Conservation (phyloP, 2,797 vertebrate species). For the Aphelocoma californica region DNA sequence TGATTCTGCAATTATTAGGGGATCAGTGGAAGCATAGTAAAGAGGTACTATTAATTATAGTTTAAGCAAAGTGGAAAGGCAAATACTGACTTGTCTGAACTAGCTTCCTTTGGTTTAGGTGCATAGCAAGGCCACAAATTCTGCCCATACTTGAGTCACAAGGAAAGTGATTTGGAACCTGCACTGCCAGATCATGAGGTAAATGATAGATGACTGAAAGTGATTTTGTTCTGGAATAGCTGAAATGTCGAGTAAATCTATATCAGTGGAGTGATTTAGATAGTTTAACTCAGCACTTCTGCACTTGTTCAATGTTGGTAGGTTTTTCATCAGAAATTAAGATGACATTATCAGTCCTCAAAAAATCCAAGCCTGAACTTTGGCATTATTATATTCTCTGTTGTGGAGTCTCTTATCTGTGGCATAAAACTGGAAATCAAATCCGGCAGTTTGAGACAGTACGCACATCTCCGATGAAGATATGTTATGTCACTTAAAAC, state of each 20-base stretch:
- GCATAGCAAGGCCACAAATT: background rate
- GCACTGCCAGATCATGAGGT: background rate
- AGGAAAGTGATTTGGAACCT: background rate
- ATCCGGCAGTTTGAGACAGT: background rate
- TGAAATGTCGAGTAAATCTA: background rate
- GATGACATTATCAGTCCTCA: background rate
- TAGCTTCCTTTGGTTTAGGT: background rate
- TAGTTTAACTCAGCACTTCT: slow-evolving; percentile 24
- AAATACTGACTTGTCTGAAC: background rate
- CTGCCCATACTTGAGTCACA: background rate
- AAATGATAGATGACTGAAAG: background rate
- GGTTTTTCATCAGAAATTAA: slow-evolving; percentile 22
- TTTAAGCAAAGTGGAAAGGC: background rate
- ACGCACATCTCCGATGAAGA: slow-evolving; percentile 19
- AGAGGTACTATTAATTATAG: background rate
- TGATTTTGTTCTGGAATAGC: background rate
- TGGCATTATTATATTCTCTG: slow-evolving; percentile 1
- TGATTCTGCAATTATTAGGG: background rate
- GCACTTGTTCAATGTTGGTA: background rate
- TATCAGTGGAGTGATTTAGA: background rate
- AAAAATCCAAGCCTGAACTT: slow-evolving; percentile 1
- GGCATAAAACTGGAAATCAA: slow-evolving; percentile 4
- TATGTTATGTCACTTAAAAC: slow-evolving; percentile 34
- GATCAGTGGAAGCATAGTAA: background rate
- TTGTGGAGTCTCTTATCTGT: background rate